Evolutionary conservation across 2,888 invertebrate species (phyloP).

Genomic region (Sarcophaga variegata): DNA sequence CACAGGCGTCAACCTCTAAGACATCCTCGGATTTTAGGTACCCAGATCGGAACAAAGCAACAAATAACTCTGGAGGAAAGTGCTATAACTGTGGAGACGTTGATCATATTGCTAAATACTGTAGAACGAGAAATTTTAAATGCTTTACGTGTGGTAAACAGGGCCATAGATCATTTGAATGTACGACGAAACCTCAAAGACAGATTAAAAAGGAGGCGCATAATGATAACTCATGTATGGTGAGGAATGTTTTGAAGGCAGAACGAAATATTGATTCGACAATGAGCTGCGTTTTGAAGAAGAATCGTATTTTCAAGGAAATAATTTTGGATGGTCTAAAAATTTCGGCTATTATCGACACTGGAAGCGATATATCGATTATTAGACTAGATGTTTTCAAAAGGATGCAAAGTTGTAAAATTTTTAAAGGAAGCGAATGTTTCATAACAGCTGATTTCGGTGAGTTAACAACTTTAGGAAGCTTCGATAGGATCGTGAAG

Average conservation of each 20-base stretch:
- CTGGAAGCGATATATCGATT: slow-evolving; percentile 5
- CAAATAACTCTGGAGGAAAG: background rate
- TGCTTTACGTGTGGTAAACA: slow-evolving; percentile 7
- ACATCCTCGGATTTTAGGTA: background rate
- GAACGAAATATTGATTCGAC: background rate
- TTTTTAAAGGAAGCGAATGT: background rate
- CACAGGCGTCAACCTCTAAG: background rate
- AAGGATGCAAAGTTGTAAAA: background rate
- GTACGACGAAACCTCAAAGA: background rate
- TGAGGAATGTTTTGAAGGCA: background rate
- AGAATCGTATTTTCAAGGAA: background rate
- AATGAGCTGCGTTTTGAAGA: background rate
- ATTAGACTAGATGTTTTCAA: background rate
- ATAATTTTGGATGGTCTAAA: background rate
- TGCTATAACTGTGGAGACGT: background rate
- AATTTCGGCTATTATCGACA: background rate
- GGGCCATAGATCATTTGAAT: background rate
- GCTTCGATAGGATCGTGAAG: background rate
- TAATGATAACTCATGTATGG: background rate
- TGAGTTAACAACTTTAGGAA: background rate
- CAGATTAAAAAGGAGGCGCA: background rate
- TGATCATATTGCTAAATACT: background rate
- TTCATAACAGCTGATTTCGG: background rate
- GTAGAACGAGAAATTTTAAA: background rate
- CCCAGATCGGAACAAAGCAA: background rate